Conservation (phyloP, 2,888 invertebrate genomes). For the Hyles lineata region DNA sequence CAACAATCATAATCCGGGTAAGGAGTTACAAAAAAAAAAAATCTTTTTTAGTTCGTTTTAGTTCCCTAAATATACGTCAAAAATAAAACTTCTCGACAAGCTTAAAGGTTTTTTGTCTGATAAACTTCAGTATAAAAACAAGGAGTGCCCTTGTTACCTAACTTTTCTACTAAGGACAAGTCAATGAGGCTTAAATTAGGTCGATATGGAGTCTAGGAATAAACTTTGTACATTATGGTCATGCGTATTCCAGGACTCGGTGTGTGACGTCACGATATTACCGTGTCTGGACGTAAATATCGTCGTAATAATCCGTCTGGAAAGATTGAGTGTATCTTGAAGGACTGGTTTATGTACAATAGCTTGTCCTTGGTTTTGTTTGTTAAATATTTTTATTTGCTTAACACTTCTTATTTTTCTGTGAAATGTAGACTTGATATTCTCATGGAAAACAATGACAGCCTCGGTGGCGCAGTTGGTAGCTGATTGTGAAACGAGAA, state of each 20-base stretch:
- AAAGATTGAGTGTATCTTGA: constrained; percentile 10
- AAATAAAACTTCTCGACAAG: neutral
- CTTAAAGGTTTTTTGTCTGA: neutral
- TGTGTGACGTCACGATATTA: constrained; percentile 3
- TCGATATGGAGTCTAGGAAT: neutral
- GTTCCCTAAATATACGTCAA: neutral
- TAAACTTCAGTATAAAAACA: neutral
- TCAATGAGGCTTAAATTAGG: constrained; percentile 13
- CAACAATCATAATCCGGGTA: too few species aligned
- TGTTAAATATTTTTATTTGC: neutral
- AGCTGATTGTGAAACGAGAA: too few species aligned
- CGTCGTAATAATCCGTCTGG: constrained; percentile 5
- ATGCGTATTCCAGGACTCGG: neutral
- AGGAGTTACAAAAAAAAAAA: neutral
- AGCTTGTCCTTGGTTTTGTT: neutral
- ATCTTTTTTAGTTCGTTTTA: neutral
- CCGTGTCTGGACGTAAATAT: neutral
- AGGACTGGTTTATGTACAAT: neutral
- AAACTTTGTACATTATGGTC: neutral
- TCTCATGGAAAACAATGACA: too few species aligned
- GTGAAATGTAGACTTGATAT: too few species aligned
- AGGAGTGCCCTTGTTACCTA: neutral
- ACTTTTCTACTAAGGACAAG: constrained; percentile 1
- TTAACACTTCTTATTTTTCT: too few species aligned
- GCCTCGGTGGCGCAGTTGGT: too few species aligned